phyloP scores from a whole-genome alignment of 1,140 invertebrate species.

The Melipona quadrifasciata region DNA sequence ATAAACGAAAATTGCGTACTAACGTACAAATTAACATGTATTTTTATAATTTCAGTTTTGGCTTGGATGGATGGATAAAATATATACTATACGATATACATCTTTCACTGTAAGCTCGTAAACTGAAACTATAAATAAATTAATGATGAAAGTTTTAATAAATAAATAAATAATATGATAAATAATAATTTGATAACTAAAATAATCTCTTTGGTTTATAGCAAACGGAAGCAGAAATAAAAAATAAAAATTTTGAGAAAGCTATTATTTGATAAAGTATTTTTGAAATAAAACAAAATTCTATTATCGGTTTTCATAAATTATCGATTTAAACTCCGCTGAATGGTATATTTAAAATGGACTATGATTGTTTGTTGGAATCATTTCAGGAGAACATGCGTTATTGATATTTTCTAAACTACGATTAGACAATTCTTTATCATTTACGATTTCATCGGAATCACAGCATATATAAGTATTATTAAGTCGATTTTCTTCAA shows the following conservation, averaged over 20 bases:
- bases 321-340: neutral
- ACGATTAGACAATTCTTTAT: neutral
- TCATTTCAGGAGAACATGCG: neutral
- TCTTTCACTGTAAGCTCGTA: neutral
- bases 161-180: neutral
- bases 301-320: neutral
- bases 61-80: neutral
- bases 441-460: neutral
- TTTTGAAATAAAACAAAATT: neutral
- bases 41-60: neutral
- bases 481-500: neutral
- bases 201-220: neutral
- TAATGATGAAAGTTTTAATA: neutral
- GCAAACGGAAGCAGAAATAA: neutral
- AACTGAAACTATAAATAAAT: neutral
- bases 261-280: neutral
- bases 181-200: neutral
- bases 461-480: slow-evolving; percentile 44
- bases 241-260: neutral
- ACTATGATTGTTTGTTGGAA: neutral
- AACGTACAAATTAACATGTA: neutral
- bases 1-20: neutral
- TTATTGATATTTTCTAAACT: neutral
- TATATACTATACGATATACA: neutral
- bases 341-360: neutral